Conservation (phyloP, 2,888 invertebrate genomes). For the Aelia acuminata region DNA sequence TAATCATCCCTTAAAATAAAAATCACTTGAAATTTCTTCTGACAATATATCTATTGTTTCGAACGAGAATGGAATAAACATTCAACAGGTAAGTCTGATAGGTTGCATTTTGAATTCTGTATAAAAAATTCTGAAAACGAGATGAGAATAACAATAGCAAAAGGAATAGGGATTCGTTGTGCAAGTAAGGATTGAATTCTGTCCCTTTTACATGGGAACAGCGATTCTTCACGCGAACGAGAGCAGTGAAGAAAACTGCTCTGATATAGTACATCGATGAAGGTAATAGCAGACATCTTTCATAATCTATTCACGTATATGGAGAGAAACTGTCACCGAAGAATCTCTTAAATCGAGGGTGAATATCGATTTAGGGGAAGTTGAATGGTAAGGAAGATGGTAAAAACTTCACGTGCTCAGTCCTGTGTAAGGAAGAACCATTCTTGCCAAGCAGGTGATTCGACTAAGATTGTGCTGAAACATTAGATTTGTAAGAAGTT, state of each 20-base stretch:
- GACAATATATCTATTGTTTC: no score
- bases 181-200: neutral
- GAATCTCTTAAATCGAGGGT: neutral
- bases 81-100: neutral
- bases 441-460: no score
- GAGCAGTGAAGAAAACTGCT: neutral
- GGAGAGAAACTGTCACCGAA: neutral
- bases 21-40: no score
- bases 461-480: no score
- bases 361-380: neutral
- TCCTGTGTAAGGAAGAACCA: no score
- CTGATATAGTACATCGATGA: neutral
- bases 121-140: no score
- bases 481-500: no score
- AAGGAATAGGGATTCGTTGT: no score
- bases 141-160: no score
- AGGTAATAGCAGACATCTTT: neutral
- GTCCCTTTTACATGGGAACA: neutral
- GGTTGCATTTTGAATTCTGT: neutral
- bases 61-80: no score
- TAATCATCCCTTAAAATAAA: no score
- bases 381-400: neutral
- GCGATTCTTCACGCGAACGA: neutral
- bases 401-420: no score
- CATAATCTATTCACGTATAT: neutral